Evolutionary conservation across 2,797 vertebrate species (phyloP), one percentile per base, ranked within the genome.

Genomic region (Silurus lanzhouensis): DNA sequence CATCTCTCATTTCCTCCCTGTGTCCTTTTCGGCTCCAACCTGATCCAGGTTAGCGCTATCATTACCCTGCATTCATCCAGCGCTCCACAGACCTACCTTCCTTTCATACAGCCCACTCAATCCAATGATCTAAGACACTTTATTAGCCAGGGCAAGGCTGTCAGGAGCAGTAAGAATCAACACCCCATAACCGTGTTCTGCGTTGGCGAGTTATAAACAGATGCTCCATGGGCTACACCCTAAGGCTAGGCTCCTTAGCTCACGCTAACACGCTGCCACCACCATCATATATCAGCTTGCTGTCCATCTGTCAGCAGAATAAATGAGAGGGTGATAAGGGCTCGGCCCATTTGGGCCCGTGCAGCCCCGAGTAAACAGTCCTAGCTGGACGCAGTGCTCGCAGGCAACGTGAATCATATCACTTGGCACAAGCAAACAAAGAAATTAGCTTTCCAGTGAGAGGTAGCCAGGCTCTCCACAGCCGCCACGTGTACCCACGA

Each of bases 401-500:
- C 78, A 85, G 85, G 81, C 83, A 81, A 81, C 13, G 84, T 88
- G 87, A 88, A 88, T 88, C 87, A 89, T 82, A 84, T 90, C 86
- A 87, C 81, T 88, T 89, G 87, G 86, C 71, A 66, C 44, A 84
- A 81, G 77, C 83, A 86, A 79, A 84, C 85, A 90, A 86, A 90
- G 83, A 88, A 85, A 87, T 89, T 90, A 87, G 79, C 86, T 88
- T 88, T 89, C 87, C 89, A 88, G 87, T 87, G 88, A 88, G 78
- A 87, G 82, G 78, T 78, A 57, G 82, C 83, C 70, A 52, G 31
- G 88, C 85, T 84, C 81, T 85, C 87, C 15, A 46, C 85, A 76
- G 75, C 84, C 72, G 27, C 74, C 10, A 2, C 25, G 82, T 67
- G 66, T 85, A 77, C 82, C 38, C 70, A 38, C 79, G 86, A 87